A percentile compares a stretch with the other conserved stretches of the same genome.
Conservation (phyloP, 2,888 invertebrate species). For the Clostera curtula region DNA sequence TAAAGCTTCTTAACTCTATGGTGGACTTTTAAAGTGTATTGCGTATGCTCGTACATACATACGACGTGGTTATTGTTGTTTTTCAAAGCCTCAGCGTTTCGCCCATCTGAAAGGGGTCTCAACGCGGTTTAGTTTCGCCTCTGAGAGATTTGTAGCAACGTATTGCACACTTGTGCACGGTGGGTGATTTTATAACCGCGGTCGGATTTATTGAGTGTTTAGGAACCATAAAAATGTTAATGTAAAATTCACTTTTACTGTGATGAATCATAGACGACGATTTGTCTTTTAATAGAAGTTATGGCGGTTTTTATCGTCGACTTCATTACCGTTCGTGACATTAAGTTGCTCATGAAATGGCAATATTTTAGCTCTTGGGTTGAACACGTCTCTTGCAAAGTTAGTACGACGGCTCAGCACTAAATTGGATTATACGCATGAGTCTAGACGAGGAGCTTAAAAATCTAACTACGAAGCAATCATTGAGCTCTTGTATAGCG, state of each 20-base stretch:
- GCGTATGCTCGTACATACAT: conserved; percentile 61
- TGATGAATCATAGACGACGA: conserved; percentile 32
- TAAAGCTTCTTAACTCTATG: conserved; percentile 31
- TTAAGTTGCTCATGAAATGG: no score
- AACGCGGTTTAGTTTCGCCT: conserved; percentile 37
- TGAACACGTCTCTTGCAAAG: background rate
- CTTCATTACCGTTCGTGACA: background rate
- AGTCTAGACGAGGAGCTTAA: conserved; percentile 17
- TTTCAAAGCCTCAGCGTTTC: conserved; percentile 58
- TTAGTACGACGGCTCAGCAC: conserved; percentile 1
- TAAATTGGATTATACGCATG: conserved; percentile 10
- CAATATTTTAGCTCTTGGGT: background rate
- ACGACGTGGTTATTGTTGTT: conserved; percentile 67
- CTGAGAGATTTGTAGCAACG: conserved; percentile 49
- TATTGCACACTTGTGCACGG: conserved; percentile 38
- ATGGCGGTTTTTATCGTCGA: conserved; percentile 6
- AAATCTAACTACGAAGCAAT: background rate
- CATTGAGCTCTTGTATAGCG: background rate
- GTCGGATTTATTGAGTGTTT: conserved; percentile 60
- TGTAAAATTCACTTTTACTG: conserved; percentile 36
- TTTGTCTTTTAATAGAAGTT: conserved; percentile 21
- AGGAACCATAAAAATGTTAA: conserved; percentile 67
- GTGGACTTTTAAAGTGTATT: conserved; percentile 60
- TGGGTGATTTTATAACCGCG: conserved; percentile 46
- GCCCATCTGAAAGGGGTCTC: conserved; percentile 47